Conservation (phyloP, 2,113 vertebrate genomes). For the Cromileptes altivelis region DNA sequence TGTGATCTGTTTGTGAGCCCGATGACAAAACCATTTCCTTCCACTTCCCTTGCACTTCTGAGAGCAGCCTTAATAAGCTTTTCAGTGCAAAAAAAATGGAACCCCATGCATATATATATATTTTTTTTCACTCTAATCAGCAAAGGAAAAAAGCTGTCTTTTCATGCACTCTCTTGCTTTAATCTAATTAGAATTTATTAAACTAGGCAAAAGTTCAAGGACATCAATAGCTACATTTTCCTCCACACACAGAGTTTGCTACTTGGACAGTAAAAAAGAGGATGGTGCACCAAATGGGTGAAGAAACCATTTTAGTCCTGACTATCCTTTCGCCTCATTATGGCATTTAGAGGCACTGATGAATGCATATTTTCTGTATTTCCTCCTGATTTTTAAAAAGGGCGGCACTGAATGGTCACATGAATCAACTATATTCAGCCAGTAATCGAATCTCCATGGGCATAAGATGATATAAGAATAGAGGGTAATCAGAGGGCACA, state of each 20-base stretch:
- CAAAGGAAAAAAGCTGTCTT: slow-evolving; percentile 69
- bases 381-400: slow-evolving; percentile 60
- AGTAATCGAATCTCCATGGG: slow-evolving; percentile 73
- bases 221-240: slow-evolving; percentile 61
- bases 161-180: slow-evolving; percentile 62
- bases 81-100: slow-evolving; percentile 65
- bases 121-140: slow-evolving; percentile 78
- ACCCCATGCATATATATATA: slow-evolving; percentile 65
- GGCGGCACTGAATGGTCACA: slow-evolving; percentile 52
- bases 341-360: slow-evolving; percentile 48
- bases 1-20: slow-evolving; percentile 36
- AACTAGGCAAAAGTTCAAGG: slow-evolving; percentile 75
- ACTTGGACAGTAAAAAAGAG: slow-evolving; percentile 25
- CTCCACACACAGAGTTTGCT: slow-evolving; percentile 34
- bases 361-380: slow-evolving; percentile 62
- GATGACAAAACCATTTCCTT: slow-evolving; percentile 57
- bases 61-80: slow-evolving; percentile 75
- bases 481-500: slow-evolving; percentile 65
- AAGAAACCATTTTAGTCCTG: slow-evolving; percentile 46
- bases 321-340: slow-evolving; percentile 58
- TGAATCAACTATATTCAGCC: slow-evolving; percentile 66
- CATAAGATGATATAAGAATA: slow-evolving; percentile 55
- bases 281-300: slow-evolving; percentile 21
- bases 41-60: slow-evolving; percentile 38
- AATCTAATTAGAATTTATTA: slow-evolving; percentile 82